Base-by-base conservation (phyloP, 2,888 invertebrate genomes). In the Dastarcus helophoroides region DNA sequence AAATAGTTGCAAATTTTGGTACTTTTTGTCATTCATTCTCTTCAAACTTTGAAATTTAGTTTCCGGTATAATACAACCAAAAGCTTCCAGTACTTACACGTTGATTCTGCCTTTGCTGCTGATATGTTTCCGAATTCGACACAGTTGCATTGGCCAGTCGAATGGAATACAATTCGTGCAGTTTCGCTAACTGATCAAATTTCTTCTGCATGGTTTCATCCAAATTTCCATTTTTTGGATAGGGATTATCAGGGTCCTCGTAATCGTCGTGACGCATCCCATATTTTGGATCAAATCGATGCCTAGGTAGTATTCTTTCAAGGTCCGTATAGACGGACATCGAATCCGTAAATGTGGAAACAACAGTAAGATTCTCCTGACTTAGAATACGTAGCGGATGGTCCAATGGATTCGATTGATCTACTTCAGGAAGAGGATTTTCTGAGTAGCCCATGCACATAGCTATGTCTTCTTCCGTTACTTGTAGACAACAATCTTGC, bases 391-490 rank as follows among this genome's bases (percentile, higher is more conserved):
- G 70, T 28, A 91, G 63, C 1, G 90, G 90, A 67, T 91, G 90
- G 52, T 83, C 84, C 39, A 80, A 76, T 31, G 59, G 62, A 44
- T 72, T 73, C 40, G 73, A 74, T 52, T 79, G 79, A 47, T 81
- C 81, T 14, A 75, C 73, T 59, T 81, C 79, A 1, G 74, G 74
- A 17, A 80, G 55, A 24, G 75, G 76, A 61, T 79, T 77, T 50
- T 79, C 79, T 44, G 67, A 68, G 26, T 53, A 53, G 22, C 79
- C 79, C 83, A 88, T 86, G 48, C 86, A 85, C 31, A 79, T 69
- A 3, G 86, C 85, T 38, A 91, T 90, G 54, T 91, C 90, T 62
- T 90, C 90, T 63, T 91, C 90, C 4, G 88, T 90, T 30, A 88
- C 88, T 67, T 90, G 90, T 31, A 89, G 67, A 46, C 88, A 89